phyloP scores from a whole-genome alignment of 2,113 vertebrate species.

The Trogon melanurus region DNA sequence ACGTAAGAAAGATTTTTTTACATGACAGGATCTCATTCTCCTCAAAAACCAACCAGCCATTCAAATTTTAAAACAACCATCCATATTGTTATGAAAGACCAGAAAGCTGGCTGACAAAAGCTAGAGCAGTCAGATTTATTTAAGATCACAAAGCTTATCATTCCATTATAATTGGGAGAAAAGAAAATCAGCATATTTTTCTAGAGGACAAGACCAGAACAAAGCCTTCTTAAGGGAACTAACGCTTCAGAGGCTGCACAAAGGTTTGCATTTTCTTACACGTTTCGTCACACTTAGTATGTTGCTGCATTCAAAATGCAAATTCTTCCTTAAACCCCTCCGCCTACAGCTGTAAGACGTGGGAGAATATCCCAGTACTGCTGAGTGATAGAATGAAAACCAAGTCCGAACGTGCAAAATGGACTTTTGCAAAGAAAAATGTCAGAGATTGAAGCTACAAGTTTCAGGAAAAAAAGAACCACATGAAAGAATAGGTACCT shows the following conservation, averaged over 20 bases:
- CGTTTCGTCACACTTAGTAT: neutral
- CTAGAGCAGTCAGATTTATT: neutral
- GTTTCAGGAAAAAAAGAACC: neutral
- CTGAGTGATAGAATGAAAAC: neutral
- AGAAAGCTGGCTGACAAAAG: neutral
- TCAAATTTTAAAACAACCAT: neutral
- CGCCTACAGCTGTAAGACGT: neutral
- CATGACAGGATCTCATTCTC: neutral
- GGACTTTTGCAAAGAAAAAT: neutral
- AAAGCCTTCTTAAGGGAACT: neutral
- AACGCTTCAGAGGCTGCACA: neutral
- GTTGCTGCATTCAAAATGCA: neutral
- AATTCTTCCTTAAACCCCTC: neutral
- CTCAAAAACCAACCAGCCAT: neutral
- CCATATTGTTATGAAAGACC: neutral
- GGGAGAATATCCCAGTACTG: neutral
- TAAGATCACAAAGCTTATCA: slow-evolving; percentile 24
- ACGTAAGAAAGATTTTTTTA: neutral
- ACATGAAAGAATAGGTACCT: neutral
- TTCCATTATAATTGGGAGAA: neutral
- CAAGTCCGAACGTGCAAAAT: neutral
- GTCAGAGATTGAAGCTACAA: neutral
- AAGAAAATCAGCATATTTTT: neutral
- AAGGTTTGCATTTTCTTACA: neutral
- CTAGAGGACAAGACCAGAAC: neutral